These are phyloP conservation scores for Aurelia aurita DNA, from an alignment of 30 jellyfish, hydroid and myxozoan species.

Conservation along the genomic window DNA sequence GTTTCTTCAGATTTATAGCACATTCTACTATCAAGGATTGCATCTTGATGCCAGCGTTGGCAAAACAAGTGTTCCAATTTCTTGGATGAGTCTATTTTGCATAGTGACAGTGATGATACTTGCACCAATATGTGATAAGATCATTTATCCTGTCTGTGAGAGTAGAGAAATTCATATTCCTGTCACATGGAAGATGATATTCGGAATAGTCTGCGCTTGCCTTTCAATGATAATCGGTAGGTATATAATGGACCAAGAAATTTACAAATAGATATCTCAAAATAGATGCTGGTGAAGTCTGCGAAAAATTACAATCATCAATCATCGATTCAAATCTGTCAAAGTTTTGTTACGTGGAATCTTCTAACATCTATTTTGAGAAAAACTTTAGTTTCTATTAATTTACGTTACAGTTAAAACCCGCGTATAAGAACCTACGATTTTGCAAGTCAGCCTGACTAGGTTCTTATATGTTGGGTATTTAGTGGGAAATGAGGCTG, in stretches of 20 bases:
- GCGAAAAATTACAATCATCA: no score
- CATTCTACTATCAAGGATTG: constrained; percentile 79
- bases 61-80: constrained; percentile 53
- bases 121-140: constrained; percentile 64
- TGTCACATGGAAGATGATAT: constrained; percentile 67
- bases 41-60: constrained; percentile 79
- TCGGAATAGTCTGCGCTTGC: constrained; percentile 69
- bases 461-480: no score
- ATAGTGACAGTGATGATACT: constrained; percentile 55
- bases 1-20: constrained; percentile 69
- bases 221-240: constrained; percentile 77
- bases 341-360: no score
- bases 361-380: background rate
- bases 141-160: constrained; percentile 57
- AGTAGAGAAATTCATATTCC: constrained; percentile 48
- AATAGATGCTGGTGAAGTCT: no score
- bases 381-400: no score
- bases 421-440: no score
- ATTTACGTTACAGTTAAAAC: no score
- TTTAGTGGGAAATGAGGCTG: no score
- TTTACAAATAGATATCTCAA: no score
- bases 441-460: no score
- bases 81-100: constrained; percentile 81
- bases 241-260: background rate
- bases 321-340: no score